Percentiles rank a stretch among this genome's conserved stretches.
phyloP scores from a whole-genome alignment of 2,888 invertebrate species.

The Yponomeuta cagnagella region DNA sequence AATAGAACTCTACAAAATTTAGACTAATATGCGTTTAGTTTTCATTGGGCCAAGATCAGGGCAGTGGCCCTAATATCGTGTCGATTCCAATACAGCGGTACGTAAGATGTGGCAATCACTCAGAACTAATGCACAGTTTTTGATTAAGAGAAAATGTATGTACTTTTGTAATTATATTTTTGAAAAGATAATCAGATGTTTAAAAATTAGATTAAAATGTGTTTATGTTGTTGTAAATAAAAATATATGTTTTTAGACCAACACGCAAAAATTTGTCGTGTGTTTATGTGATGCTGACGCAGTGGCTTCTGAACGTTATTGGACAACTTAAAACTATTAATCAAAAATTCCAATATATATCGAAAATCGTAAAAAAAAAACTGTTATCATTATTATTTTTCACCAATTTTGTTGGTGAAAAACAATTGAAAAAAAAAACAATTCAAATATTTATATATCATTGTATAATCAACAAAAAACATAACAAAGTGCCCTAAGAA shows the following conservation, averaged over 20 bases:
- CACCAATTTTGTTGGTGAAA: neutral
- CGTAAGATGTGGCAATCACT: neutral
- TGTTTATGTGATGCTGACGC: neutral
- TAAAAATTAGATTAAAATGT: conserved; percentile 9
- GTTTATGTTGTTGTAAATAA: conserved; percentile 4
- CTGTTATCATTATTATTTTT: neutral
- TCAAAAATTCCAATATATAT: neutral
- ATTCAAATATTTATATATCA: conserved; percentile 5
- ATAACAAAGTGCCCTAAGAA: conserved; percentile 33
- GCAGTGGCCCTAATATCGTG: neutral
- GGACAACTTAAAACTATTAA: neutral
- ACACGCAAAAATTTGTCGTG: neutral
- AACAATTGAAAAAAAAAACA: neutral
- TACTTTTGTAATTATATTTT: conserved; percentile 2
- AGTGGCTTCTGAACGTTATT: neutral
- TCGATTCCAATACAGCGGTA: neutral
- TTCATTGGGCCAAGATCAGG: neutral
- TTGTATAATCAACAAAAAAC: conserved; percentile 21
- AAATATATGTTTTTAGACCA: conserved; percentile 11
- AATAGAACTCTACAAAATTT: neutral
- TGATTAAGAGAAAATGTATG: neutral
- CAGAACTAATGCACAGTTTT: neutral
- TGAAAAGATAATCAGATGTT: conserved; percentile 4
- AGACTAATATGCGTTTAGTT: neutral
- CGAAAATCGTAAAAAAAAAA: neutral